Base-by-base conservation (phyloP, 2,888 invertebrate species). In the Himalopsyche tibetana region DNA sequence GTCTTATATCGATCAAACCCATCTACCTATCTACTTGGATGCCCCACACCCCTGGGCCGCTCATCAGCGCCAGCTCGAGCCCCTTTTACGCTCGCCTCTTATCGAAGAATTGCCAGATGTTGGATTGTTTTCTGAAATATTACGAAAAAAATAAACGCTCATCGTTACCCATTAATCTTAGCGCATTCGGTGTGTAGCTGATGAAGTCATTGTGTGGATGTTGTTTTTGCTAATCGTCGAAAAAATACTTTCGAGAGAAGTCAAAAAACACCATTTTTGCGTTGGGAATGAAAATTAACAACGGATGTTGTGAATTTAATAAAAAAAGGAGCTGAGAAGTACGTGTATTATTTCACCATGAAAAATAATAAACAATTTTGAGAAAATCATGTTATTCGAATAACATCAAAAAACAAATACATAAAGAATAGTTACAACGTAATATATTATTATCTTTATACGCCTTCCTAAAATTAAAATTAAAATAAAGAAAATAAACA, bases 1-100 rank as follows among this genome's bases (percentile, higher is more conserved):
- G 86, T 82, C 87, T 82, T 74, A 82, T 88, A 88, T 88, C 88
- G 88, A 88, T 88, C 88, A 88, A 86, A 85, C 88, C 85, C 56
- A 74, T 55, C 86, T 63, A 82, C 83, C 85, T 40, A 55, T 55
- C 69, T 86, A 55, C 79, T 51, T 17, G 36, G n/a, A 69, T 42
- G 4, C 83, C 83, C 28, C 28, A 28, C 15, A 45, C 15, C 83
- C 55, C 12, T 15, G 9, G 69, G 17, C 45, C 55, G 79, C 83
- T 63, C 56, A 63, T 63, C 56, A 63, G 56, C 56, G 56, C 19
- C 56, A 63, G 8, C 28, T 11, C 63, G 15, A 11, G 63, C n/a
- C 19, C 63, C 63, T 28, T 19, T 63, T 5, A 8, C 19, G 63
- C 28, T 63, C 63, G 11, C 63, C 63, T 19, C 63, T 63, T 19